Conservation (phyloP, 2,113 vertebrate genomes). For the Nothocercus nigrocapillus region DNA sequence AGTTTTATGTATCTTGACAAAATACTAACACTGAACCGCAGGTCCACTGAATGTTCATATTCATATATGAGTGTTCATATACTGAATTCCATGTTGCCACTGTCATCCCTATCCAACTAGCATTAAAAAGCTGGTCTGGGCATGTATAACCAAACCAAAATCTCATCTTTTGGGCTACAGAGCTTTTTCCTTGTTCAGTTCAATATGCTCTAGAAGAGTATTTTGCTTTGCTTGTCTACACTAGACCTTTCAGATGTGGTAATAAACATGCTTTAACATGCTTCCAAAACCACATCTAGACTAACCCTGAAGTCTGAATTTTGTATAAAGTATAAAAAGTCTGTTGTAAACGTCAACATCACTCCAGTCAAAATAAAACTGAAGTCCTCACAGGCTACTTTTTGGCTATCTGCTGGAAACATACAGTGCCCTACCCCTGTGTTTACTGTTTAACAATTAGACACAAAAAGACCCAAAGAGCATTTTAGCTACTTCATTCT, state of each 20-base stretch:
- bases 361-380: not conserved
- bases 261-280: not conserved
- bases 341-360: not conserved
- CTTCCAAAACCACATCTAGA: not conserved
- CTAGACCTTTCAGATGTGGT: not conserved
- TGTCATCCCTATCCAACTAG: not conserved
- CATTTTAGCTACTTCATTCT: not conserved
- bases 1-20: accelerated
- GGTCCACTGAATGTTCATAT: not conserved
- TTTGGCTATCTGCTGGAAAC: not conserved
- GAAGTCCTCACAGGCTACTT: not conserved
- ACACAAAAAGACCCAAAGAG: not conserved
- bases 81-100: not conserved
- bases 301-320: not conserved
- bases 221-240: not conserved
- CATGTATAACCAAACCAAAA: not conserved
- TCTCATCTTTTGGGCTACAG: not conserved
- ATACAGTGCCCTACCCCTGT: not conserved
- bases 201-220: not conserved
- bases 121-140: not conserved
- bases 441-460: not conserved
- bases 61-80: not conserved
- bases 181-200: not conserved
- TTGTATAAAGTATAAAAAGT: not conserved
- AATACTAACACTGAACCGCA: not conserved